Evolutionary conservation across 2,888 invertebrate genomes (phyloP).

Genomic region (Melitaea athalia): DNA sequence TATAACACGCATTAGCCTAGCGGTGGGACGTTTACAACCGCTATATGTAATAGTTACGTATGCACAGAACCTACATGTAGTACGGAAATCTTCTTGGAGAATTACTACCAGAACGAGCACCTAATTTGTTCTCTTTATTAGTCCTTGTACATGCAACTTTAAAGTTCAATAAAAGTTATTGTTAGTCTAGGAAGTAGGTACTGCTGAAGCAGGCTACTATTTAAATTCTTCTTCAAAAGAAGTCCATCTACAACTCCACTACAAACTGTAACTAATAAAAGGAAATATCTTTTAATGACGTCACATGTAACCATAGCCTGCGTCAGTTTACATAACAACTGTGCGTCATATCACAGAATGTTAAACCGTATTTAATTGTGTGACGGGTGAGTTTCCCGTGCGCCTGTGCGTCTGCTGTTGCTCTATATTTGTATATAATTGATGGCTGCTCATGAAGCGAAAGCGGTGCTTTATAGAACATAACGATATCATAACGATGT

Average conservation of each 20-base stretch:
- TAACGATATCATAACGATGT: conserved; percentile 18
- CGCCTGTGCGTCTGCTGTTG: neutral
- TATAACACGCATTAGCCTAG: no score
- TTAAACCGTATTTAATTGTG: neutral
- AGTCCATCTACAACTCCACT: neutral
- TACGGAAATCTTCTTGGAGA: no score
- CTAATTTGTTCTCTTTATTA: no score
- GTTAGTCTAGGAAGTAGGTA: no score
- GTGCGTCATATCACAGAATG: neutral
- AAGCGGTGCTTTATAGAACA: conserved; percentile 32
- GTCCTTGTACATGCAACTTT: no score
- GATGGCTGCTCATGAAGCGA: conserved; percentile 25
- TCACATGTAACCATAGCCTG: neutral
- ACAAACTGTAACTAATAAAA: neutral
- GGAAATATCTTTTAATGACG: neutral
- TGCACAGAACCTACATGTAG: no score
- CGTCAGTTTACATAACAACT: conserved; percentile 5
- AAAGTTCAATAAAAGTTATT: no score
- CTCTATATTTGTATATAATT: conserved; percentile 26
- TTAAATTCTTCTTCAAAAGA: no score
- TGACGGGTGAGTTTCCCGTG: conserved; percentile 28
- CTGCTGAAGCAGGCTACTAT: no score
- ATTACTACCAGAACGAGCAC: no score
- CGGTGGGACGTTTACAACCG: no score
- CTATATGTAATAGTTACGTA: no score